Evolutionary conservation across 2,888 invertebrate genomes (phyloP).

Genomic region (Limnephilus marmoratus): DNA sequence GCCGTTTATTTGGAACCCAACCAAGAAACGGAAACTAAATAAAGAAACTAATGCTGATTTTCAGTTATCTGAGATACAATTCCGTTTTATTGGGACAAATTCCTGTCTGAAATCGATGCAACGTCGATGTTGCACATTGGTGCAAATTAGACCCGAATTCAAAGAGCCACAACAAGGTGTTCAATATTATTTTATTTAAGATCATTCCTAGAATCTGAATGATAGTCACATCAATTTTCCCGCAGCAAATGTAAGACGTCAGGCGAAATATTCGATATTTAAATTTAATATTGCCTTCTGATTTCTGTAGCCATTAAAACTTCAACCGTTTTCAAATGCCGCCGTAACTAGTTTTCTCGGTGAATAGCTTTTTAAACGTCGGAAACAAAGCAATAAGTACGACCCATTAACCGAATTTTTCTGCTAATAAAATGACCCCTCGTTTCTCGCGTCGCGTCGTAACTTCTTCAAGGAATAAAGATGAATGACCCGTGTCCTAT

Average conservation of each 20-base stretch:
- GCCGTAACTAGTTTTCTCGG: not conserved
- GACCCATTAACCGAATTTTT: constrained; percentile 18
- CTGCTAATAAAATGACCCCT: constrained; percentile 13
- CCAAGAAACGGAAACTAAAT: no score
- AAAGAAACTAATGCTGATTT: no score
- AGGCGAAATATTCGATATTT: not conserved
- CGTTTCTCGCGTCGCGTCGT: constrained; percentile 7
- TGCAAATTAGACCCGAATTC: no score
- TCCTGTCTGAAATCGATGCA: no score
- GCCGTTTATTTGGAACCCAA: no score
- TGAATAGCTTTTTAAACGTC: constrained; percentile 31
- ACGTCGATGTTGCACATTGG: no score
- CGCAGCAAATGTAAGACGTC: not conserved
- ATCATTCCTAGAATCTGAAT: no score
- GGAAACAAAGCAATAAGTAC: constrained; percentile 6
- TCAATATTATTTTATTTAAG: no score
- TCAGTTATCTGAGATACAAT: no score
- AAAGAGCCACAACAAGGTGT: no score
- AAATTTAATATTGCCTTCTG: not conserved
- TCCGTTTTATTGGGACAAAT: no score
- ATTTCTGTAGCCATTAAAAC: not conserved
- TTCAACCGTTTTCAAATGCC: not conserved
- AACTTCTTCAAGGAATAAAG: constrained; percentile 37
- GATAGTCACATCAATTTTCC: no score
- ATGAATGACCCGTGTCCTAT: constrained; percentile 28